Conservation (phyloP, 1,140 invertebrate genomes). For the Temnothorax curvispinosus region DNA sequence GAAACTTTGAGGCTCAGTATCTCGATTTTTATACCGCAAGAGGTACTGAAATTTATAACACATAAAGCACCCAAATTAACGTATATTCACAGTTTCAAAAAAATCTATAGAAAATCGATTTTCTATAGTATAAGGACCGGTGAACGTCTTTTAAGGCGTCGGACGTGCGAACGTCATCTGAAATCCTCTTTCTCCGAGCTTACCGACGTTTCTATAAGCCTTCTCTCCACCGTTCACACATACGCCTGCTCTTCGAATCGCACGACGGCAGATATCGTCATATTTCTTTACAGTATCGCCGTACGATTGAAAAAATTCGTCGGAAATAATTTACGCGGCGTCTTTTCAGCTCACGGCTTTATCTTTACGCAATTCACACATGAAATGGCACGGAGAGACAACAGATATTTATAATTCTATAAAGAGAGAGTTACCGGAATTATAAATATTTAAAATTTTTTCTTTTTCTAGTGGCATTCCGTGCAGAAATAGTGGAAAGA, state of each 20-base stretch:
- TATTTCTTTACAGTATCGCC: conserved; percentile 6
- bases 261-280: not conserved
- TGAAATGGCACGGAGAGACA: conserved; percentile 16
- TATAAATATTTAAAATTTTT: conserved; percentile 15
- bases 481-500: not conserved
- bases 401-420: conserved; percentile 39
- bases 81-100: too few species aligned
- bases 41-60: too few species aligned
- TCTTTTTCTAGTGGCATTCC: not conserved
- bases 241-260: not conserved
- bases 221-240: not conserved
- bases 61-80: too few species aligned
- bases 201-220: conserved; percentile 15
- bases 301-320: conserved; percentile 16
- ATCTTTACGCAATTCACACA: not conserved
- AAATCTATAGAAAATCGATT: too few species aligned
- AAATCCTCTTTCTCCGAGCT: conserved; percentile 9
- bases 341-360: not conserved
- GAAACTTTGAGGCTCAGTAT: too few species aligned
- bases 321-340: not conserved
- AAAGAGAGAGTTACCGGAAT: conserved; percentile 31
- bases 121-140: too few species aligned
- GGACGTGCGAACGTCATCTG: not conserved
- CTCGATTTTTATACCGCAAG: too few species aligned
- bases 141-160: not conserved